A percentile compares a stretch with the other conserved stretches of the same genome.
Conservation (phyloP, 1,140 invertebrate species). For the Bombyx mori region ASM3026992v2 NC_085110.1:11717501-11718000, state of each 20-base stretch:
- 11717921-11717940: slow-evolving; percentile 54
- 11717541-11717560: too few relatives aligned
- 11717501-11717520: too few relatives aligned
- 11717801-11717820: slow-evolving; percentile 53
- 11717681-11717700: too few relatives aligned
- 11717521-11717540: too few relatives aligned
- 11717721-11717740: neutral
- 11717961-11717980: slow-evolving; percentile 13
- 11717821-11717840: slow-evolving; percentile 56
- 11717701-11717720: too few relatives aligned
- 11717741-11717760: slow-evolving; percentile 1
- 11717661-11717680: too few relatives aligned
- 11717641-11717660: too few relatives aligned
- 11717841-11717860: slow-evolving; percentile 48
- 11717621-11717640: too few relatives aligned
- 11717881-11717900: slow-evolving; percentile 61
- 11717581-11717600: too few relatives aligned
- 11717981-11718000: slow-evolving; percentile 1
- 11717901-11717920: slow-evolving; percentile 39
- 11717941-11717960: slow-evolving; percentile 47
- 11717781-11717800: slow-evolving; percentile 39
- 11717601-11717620: too few relatives aligned
- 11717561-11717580: too few relatives aligned
- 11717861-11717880: slow-evolving; percentile 55
- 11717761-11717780: slow-evolving; percentile 43